Evolutionary conservation across 1,140 invertebrate species (phyloP).

Genomic region (Lepidostoma basale): DNA sequence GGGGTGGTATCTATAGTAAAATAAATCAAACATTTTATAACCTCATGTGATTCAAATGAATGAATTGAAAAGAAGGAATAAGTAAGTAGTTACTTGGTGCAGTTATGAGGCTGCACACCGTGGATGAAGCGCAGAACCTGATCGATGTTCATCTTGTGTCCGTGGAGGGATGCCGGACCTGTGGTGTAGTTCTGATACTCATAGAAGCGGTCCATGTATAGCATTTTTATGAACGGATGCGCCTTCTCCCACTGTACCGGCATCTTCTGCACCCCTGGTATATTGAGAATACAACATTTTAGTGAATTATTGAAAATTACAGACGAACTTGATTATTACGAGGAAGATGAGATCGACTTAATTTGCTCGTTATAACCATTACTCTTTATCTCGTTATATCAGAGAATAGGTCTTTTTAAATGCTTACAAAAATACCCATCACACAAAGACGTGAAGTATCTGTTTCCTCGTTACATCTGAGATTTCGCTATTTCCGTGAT

Average conservation of each 20-base stretch:
- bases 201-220: constrained; percentile 74
- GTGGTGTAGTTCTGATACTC: constrained; percentile 74
- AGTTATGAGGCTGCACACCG: constrained; percentile 74
- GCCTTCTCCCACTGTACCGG: constrained; percentile 79
- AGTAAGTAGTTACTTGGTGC: constrained; percentile 63
- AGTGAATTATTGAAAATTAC: not conserved
- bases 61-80: not conserved
- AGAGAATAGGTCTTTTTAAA: no score
- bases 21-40: not conserved
- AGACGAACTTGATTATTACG: no score
- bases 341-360: no score
- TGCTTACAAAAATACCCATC: no score
- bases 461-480: no score
- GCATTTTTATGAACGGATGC: constrained; percentile 68
- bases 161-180: constrained; percentile 67
- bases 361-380: no score
- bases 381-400: no score
- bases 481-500: no score
- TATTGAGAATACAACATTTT: not conserved
- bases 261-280: constrained; percentile 78
- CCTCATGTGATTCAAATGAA: not conserved
- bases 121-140: constrained; percentile 77
- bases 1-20: constrained; percentile 66
- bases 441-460: no score
- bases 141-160: constrained; percentile 75